Percentiles rank a stretch among this genome's conserved stretches.
Evolutionary conservation across 2,797 vertebrate genomes (phyloP).

Genomic region (Alcedo atthis): DNA sequence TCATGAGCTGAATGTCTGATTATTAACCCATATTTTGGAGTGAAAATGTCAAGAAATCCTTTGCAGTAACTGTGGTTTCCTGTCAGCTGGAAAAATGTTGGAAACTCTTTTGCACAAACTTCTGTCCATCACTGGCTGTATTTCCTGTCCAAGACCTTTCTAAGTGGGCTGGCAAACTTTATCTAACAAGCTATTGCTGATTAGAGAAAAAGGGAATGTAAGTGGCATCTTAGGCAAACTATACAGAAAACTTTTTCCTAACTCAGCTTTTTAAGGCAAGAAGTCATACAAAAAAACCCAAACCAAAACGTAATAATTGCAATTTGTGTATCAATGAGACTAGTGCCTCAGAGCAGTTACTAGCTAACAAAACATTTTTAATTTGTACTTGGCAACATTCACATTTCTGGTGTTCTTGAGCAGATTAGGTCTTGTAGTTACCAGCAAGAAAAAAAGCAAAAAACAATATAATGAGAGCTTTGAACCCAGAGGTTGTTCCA

Average conservation of each 20-base stretch:
- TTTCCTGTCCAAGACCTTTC: conserved; percentile 38
- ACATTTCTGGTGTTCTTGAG: not conserved
- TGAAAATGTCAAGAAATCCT: conserved; percentile 11
- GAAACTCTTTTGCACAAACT: conserved; percentile 50
- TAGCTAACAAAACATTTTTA: not conserved
- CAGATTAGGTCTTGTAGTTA: not conserved
- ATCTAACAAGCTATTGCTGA: not conserved
- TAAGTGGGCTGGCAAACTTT: conserved; percentile 1
- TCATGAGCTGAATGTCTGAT: conserved; percentile 15
- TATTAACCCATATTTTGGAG: conserved; percentile 15
- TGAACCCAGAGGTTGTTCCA: not conserved
- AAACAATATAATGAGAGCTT: not conserved
- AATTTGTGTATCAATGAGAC: not conserved
- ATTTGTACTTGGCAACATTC: not conserved
- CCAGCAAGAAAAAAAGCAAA: not conserved
- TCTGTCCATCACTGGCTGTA: not conserved
- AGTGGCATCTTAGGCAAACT: not conserved
- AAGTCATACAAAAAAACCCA: not conserved
- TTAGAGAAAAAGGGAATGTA: not conserved
- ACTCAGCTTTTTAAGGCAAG: not conserved
- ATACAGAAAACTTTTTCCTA: not conserved
- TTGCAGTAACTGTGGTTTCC: conserved; percentile 38
- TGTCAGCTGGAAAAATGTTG: conserved; percentile 51
- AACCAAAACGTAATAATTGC: not conserved
- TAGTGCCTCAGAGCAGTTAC: not conserved